A percentile compares a stretch with the other conserved stretches of the same genome.
phyloP scores from a whole-genome alignment of 2,888 invertebrate species.

The Zygothrica quintamaculata region DNA sequence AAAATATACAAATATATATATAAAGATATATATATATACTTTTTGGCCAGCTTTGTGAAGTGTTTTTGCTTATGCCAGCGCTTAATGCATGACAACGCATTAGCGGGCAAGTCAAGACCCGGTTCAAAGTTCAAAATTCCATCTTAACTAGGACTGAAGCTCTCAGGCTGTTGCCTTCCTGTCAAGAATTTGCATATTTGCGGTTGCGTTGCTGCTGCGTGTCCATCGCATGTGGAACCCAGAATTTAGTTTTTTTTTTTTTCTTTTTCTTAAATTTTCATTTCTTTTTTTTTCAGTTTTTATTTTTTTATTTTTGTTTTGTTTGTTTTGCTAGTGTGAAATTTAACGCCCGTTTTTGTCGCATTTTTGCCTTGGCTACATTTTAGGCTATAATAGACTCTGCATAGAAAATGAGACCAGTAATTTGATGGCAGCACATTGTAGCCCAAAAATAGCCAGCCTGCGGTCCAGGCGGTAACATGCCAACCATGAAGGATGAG shows the following conservation, averaged over 20 bases:
- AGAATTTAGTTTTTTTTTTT: slow-evolving; percentile 33
- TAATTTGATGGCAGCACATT: slow-evolving; percentile 77
- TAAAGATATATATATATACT: slow-evolving; percentile 1
- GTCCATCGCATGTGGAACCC: slow-evolving; percentile 65
- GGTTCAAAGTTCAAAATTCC: slow-evolving; percentile 72
- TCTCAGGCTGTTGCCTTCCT: slow-evolving; percentile 54
- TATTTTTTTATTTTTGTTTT: slow-evolving; percentile 15
- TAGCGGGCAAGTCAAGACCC: slow-evolving; percentile 47
- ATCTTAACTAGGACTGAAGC: slow-evolving; percentile 29
- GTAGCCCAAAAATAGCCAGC: slow-evolving; percentile 63
- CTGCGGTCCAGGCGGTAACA: slow-evolving; percentile 50
- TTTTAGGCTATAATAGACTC: slow-evolving; percentile 70
- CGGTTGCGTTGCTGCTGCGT: slow-evolving; percentile 60
- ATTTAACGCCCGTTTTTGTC: slow-evolving; percentile 74
- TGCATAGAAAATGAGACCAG: slow-evolving; percentile 75
- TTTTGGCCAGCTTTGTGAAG: slow-evolving; percentile 10
- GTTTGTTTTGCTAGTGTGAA: slow-evolving; percentile 60
- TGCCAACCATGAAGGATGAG: background rate
- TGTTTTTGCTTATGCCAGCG: slow-evolving; percentile 42
- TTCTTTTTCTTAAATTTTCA: background rate
- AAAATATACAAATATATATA: slow-evolving; percentile 31
- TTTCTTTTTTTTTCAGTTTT: slow-evolving; percentile 4
- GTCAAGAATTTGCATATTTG: slow-evolving; percentile 75
- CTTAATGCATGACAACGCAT: slow-evolving; percentile 53
- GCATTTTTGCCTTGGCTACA: slow-evolving; percentile 67